Percentiles rank a stretch among this genome's conserved stretches.
Conservation (phyloP, 2,113 vertebrate genomes). For the Cottus gobio region DNA sequence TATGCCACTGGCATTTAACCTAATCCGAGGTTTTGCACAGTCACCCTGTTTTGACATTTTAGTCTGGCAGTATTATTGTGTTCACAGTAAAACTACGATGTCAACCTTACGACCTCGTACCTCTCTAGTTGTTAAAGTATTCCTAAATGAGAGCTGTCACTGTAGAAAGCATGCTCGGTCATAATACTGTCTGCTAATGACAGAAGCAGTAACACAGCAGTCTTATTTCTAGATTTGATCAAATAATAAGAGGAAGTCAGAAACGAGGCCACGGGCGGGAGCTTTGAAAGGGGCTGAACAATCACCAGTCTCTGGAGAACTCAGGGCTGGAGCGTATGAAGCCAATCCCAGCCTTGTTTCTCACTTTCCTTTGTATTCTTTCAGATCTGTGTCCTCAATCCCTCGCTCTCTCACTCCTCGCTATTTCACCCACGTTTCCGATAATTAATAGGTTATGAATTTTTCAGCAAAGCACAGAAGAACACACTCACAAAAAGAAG, state of each 20-base stretch:
- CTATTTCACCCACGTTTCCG: slow-evolving; percentile 30
- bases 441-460: slow-evolving; percentile 70
- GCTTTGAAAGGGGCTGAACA: slow-evolving; percentile 64
- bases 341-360: slow-evolving; percentile 59
- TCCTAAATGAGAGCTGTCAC: background rate
- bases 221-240: slow-evolving; percentile 48
- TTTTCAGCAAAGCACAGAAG: slow-evolving; percentile 48
- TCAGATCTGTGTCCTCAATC: slow-evolving; percentile 68
- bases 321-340: too few relatives aligned
- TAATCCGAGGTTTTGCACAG: background rate
- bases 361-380: slow-evolving; percentile 51
- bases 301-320: slow-evolving; percentile 42
- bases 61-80: too few relatives aligned
- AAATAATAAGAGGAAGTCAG: slow-evolving; percentile 32
- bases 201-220: background rate
- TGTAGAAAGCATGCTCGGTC: background rate
- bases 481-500: slow-evolving; percentile 4
- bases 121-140: background rate
- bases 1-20: background rate
- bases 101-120: too few relatives aligned
- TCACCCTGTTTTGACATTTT: background rate
- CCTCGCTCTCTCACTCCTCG: slow-evolving; percentile 23
- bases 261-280: slow-evolving; percentile 53
- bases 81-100: too few relatives aligned
- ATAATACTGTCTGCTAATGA: slow-evolving; percentile 12